phyloP scores from a whole-genome alignment of 2,888 invertebrate species.

The Marasmarcha lunaedactyla region DNA sequence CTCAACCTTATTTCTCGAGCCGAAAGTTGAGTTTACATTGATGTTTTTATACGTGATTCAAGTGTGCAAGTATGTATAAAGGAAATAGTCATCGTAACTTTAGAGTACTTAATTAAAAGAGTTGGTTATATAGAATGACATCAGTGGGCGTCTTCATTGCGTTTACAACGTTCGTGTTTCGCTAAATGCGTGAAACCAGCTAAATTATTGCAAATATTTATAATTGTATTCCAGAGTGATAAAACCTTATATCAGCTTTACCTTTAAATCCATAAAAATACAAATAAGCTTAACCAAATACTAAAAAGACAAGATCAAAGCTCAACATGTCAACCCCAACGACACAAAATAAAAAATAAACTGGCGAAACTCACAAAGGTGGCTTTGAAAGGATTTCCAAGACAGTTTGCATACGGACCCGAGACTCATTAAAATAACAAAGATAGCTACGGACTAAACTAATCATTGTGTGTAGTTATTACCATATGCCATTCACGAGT shows the following conservation, averaged over 20 bases:
- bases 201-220: too few species aligned
- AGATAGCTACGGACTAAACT: constrained; percentile 53
- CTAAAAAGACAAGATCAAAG: too few species aligned
- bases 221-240: too few species aligned
- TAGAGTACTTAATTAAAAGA: constrained; percentile 12
- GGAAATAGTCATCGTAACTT: constrained; percentile 14
- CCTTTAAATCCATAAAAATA: too few species aligned
- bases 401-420: constrained; percentile 40
- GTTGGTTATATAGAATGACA: neutral
- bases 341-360: too few species aligned
- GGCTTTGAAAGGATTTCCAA: constrained; percentile 10
- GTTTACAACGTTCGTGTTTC: too few species aligned
- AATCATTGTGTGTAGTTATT: constrained; percentile 58
- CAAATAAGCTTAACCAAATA: too few species aligned
- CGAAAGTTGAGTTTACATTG: too few species aligned
- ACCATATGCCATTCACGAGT: constrained; percentile 38
- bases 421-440: constrained; percentile 59
- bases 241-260: too few species aligned
- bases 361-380: neutral
- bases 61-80: neutral
- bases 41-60: too few species aligned
- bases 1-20: neutral
- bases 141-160: neutral
- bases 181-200: too few species aligned
- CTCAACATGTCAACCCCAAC: too few species aligned